These are phyloP conservation scores for Apocrypta bakeri DNA, from an alignment of 1,140 invertebrate species.

Conservation along the genomic window DNA sequence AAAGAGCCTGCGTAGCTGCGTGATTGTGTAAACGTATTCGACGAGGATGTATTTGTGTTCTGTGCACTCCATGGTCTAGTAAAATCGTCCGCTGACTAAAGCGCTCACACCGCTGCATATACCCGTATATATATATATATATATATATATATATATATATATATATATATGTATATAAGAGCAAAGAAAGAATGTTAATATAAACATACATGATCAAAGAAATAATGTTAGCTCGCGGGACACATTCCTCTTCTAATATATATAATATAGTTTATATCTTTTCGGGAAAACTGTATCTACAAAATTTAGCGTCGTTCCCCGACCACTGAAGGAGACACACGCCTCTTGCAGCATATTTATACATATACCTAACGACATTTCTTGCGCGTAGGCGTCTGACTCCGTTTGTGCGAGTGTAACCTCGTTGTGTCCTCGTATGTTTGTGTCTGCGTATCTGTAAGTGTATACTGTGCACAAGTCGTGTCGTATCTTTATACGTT, in stretches of 20 bases:
- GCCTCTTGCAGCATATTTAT: slow-evolving; percentile 12
- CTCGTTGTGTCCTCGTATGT: slow-evolving; percentile 45
- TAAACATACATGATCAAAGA: slow-evolving; percentile 15
- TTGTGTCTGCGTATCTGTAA: neutral
- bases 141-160: slow-evolving; percentile 33
- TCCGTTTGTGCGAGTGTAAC: slow-evolving; percentile 12
- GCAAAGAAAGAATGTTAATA: slow-evolving; percentile 32
- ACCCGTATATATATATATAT: slow-evolving; percentile 34
- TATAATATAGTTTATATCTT: slow-evolving; percentile 41
- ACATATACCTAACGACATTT: slow-evolving; percentile 15
- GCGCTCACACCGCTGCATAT: neutral
- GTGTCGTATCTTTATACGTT: slow-evolving; percentile 4
- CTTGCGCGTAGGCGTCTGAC: slow-evolving; percentile 26
- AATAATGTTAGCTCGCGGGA: slow-evolving; percentile 29
- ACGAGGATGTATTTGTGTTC: neutral
- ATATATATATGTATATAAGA: slow-evolving; percentile 32
- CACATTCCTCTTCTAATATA: slow-evolving; percentile 36
- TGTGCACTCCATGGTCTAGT: neutral
- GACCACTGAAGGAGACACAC: slow-evolving; percentile 12
- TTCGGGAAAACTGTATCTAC: slow-evolving; percentile 44
- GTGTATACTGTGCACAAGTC: neutral
- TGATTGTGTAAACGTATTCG: neutral
- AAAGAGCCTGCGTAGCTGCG: neutral
- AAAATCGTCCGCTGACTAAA: slow-evolving; percentile 7
- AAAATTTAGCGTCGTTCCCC: slow-evolving; percentile 6